phyloP scores from a whole-genome alignment of 1,140 invertebrate genomes.

The Thaumetopoea pityocampa region DNA sequence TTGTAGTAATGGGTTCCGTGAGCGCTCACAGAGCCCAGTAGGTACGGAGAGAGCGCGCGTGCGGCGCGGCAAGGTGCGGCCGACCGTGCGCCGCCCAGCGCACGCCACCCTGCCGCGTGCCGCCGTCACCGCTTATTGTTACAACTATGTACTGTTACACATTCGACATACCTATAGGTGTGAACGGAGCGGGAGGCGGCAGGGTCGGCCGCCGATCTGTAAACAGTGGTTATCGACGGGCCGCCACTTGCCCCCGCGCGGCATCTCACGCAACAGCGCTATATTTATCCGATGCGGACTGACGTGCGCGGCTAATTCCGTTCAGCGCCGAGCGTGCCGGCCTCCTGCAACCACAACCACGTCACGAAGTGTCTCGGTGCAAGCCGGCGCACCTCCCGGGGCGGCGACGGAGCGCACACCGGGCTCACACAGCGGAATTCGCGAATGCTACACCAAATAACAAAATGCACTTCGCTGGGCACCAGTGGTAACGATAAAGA shows the following conservation, averaged over 20 bases:
- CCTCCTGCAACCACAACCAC: conserved; percentile 71
- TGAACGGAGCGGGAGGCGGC: conserved; percentile 64
- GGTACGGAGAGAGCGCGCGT: conserved; percentile 1
- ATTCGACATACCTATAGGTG: conserved; percentile 67
- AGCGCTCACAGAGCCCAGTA: conserved; percentile 2
- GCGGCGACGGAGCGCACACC: conserved; percentile 35
- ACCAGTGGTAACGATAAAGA: conserved; percentile 14
- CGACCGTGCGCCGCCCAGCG: conserved; percentile 19
- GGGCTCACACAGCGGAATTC: conserved; percentile 59
- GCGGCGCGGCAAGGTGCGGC: conserved; percentile 4
- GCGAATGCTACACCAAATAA: conserved; percentile 32
- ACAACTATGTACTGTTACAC: conserved; percentile 44
- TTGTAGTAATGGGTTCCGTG: conserved; percentile 27
- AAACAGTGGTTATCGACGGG: conserved; percentile 70
- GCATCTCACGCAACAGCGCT: conserved; percentile 64
- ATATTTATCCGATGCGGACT: conserved; percentile 70
- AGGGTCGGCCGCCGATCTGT: conserved; percentile 67
- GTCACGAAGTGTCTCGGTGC: conserved; percentile 46
- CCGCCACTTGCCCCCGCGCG: conserved; percentile 60
- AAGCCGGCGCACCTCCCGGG: conserved; percentile 38
- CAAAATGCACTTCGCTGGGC: conserved; percentile 41
- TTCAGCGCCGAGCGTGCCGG: conserved; percentile 65
- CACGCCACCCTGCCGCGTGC: conserved; percentile 21
- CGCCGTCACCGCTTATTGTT: conserved; percentile 39
- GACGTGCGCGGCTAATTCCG: conserved; percentile 67